Evolutionary conservation across 2,797 vertebrate genomes (phyloP), one percentile per base, ranked within the genome.

Genomic region (Notamacropus eugenii): DNA sequence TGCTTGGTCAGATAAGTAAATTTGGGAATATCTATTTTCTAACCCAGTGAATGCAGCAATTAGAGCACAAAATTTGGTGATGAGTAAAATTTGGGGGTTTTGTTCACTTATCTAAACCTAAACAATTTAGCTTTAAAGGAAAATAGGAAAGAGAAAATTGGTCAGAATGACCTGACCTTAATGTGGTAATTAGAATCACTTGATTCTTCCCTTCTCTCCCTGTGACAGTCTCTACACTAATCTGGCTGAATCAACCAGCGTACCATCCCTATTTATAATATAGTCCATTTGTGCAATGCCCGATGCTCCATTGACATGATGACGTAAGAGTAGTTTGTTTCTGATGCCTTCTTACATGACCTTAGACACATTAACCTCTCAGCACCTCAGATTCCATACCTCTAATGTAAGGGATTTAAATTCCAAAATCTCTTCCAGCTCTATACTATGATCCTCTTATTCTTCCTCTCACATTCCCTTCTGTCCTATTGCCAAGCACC

Each of bases 1-100:
- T 94, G 90, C 95, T 93, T 94, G 50, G 90, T 91, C 12, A 87
- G 55, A 93, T 92, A 90, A 93, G 87, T 57, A 92, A 57, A 95
- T 96, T 96, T 94, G 54, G n/a, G n/a, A 29, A 58, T 87, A 91
- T 54, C 54, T 90, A 93, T 95, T 97, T 95, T 91, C 91, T 95
- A 52, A 96, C 24, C 59, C 59, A 93, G 92, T 96, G 96, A 1
- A 46, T 54, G 62, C 94, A 95, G 74, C 91, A 96, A 96, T 96
- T 97, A 97, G 96, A 96, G 95, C 95, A 97, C 96, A 97, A 97
- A 96, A 95, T 96, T 96, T 97, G 90, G 52, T 97, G 94, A 97
- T 97, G 96, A 98, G 90, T 82, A 98, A 90, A 94, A 96, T 96
- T 93, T 97, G 62, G 67, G 93, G 94, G 62, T 50, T 55, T 95